A percentile compares a stretch with the other conserved stretches of the same genome.
These are phyloP conservation scores for Ptilorrhoa leucosticta DNA, from an alignment of 2,113 vertebrate genomes.

Conservation along the genomic window DNA sequence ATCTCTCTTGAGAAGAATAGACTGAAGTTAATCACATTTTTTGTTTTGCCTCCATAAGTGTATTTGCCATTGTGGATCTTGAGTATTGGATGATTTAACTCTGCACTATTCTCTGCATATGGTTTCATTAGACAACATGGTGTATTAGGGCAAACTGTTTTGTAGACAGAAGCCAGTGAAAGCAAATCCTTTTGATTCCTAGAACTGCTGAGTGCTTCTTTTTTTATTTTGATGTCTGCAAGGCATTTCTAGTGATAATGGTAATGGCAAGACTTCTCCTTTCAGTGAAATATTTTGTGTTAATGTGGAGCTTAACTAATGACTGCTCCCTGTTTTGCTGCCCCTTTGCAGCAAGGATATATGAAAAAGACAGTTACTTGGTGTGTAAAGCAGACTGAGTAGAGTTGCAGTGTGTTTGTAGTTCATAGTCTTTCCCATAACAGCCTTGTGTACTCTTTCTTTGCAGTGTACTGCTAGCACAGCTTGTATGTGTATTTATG, in stretches of 20 bases:
- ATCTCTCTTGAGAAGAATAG: neutral
- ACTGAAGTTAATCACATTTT: neutral
- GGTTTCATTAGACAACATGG: neutral
- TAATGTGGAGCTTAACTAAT: neutral
- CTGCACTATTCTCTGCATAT: neutral
- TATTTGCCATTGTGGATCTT: neutral
- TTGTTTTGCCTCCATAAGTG: neutral
- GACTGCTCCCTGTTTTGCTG: neutral
- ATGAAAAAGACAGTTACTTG: neutral
- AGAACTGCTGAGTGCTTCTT: neutral
- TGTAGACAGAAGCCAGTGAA: neutral
- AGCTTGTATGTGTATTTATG: slow-evolving; percentile 92
- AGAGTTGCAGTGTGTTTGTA: neutral
- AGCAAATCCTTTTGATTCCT: neutral
- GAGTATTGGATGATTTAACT: neutral
- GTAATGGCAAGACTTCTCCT: neutral
- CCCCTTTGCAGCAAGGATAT: neutral
- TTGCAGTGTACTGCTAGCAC: slow-evolving; percentile 92
- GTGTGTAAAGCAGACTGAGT: neutral
- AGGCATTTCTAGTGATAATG: neutral
- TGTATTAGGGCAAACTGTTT: neutral
- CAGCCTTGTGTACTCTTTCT: neutral
- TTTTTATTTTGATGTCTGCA: neutral
- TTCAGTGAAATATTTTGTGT: neutral
- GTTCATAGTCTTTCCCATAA: neutral